Base-by-base conservation (phyloP, 2,888 invertebrate species). In the Caenorhabditis sp. region DNA sequence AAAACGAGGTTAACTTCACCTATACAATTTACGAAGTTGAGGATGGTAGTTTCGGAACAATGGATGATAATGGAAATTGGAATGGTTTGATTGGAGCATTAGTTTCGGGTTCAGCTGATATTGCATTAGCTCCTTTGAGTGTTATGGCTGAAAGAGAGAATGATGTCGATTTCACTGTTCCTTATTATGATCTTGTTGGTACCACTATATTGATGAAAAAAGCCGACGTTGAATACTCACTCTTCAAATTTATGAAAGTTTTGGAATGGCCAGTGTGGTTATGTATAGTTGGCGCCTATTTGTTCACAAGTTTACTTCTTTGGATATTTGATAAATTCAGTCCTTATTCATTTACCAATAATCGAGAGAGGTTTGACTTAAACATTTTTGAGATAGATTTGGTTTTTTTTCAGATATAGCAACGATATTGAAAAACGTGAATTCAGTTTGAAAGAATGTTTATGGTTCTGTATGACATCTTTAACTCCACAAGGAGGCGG, bases 391-490 rank as follows among this genome's bases (percentile, higher is more conserved):
- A 53, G 49, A 27, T 63, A 17, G 36, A 53, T 68, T 57, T 55
- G 51, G 54, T 26, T 61, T 10, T 50, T 17, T 66, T 66, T 5
- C 64, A 79, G 80, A 87, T 95, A 95, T 88, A 93, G 93, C 87
- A 81, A 84, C 50, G 87, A 87, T 43, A 82, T 88, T 8, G 89
- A 89, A 70, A 95, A 95, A 87, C 90, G 97, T 3, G 94, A 95
- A 87, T 97, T 97, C 87, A 94, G 93, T 55, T 89, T 97, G 43
- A 96, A 95, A 88, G 97, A 97, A 89, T 96, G 96, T 86, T 91
- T 97, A 0, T 97, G 97, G 97, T 97, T 97, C 88, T 97, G 97
- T 87, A 95, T 97, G 95, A 97, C 97, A 51, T 97, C 96, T 43
- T 89, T 97, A 21, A 97, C 97, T 0, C 97, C 97, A 0, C 92